phyloP scores from a whole-genome alignment of 2,113 vertebrate genomes.

The Sinocyclocheilus maitianheensis region DNA sequence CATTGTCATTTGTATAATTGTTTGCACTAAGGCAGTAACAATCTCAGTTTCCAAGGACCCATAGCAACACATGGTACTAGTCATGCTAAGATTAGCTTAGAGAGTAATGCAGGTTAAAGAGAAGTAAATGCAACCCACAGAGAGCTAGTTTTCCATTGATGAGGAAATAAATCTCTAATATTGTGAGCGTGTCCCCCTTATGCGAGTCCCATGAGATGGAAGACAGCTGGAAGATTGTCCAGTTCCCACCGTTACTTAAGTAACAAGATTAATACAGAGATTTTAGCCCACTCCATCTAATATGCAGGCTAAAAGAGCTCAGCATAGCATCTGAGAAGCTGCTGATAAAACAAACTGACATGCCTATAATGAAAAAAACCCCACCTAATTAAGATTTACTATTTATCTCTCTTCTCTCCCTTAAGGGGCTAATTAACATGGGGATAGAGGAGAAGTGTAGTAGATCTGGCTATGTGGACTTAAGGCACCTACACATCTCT shows the following conservation, averaged over 20 bases:
- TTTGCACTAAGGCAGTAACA: background rate
- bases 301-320: slow-evolving; percentile 20
- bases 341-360: slow-evolving; percentile 45
- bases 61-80: background rate
- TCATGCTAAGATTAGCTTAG: background rate
- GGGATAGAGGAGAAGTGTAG: slow-evolving; percentile 61
- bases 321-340: slow-evolving; percentile 7
- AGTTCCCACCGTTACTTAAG: slow-evolving; percentile 46
- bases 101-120: slow-evolving; percentile 34
- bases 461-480: slow-evolving; percentile 30
- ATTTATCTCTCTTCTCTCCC: slow-evolving; percentile 57
- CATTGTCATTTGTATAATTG: background rate
- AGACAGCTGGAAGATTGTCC: slow-evolving; percentile 50
- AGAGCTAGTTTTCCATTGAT: slow-evolving; percentile 42
- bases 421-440: slow-evolving; percentile 70
- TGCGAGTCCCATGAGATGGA: slow-evolving; percentile 39
- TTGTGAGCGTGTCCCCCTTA: slow-evolving; percentile 37
- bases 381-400: slow-evolving; percentile 53
- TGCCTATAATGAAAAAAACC: slow-evolving; percentile 30
- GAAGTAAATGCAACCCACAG: slow-evolving; percentile 25
- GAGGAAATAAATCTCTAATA: slow-evolving; percentile 49
- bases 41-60: background rate
- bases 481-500: slow-evolving; percentile 36
- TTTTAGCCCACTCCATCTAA: slow-evolving; percentile 43
- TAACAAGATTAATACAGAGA: slow-evolving; percentile 54